Percentiles rank a stretch among this genome's conserved stretches.
Conservation (phyloP, 1,140 invertebrate genomes). For the Spodoptera litura region DNA sequence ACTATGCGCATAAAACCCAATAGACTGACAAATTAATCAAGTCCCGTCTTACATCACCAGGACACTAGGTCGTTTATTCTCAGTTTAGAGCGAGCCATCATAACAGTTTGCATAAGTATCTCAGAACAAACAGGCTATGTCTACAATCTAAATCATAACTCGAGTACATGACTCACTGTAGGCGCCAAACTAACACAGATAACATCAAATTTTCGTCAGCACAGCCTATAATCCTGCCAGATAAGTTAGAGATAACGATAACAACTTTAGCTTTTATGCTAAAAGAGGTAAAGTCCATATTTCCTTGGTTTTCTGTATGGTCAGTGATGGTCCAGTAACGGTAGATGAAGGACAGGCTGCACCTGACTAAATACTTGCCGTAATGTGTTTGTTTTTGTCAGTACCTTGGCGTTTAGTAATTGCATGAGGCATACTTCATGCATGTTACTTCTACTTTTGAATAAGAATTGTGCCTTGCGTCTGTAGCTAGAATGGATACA, state of each 20-base stretch:
- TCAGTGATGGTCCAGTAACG: conserved; percentile 15
- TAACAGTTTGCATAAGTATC: conserved; percentile 34
- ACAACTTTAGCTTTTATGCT: conserved; percentile 1
- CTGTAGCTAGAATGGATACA: not conserved
- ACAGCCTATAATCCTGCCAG: conserved; percentile 20
- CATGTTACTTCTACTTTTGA: not conserved
- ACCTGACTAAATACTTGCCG: conserved; percentile 21
- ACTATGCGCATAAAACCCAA: not conserved
- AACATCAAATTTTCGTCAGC: conserved; percentile 39
- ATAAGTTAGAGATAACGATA: conserved; percentile 15
- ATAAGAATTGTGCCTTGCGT: not conserved
- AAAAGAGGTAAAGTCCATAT: conserved; percentile 5
- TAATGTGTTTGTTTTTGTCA: conserved; percentile 18
- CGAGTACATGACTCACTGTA: conserved; percentile 11
- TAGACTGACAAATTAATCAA: not conserved
- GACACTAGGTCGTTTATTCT: conserved; percentile 19
- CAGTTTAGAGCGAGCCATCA: conserved; percentile 1
- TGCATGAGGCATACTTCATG: not conserved
- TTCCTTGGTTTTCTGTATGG: conserved; percentile 5
- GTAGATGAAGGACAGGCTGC: conserved; percentile 11
- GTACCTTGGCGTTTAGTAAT: conserved; percentile 3
- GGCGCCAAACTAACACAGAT: conserved; percentile 28
- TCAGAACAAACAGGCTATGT: conserved; percentile 7
- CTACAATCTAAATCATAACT: conserved; percentile 17
- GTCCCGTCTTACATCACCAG: conserved; percentile 12